A percentile compares a stretch with the other conserved stretches of the same genome.
These are phyloP conservation scores for Drosophila percnosoma DNA, from an alignment of 2,888 invertebrate genomes.

Conservation along the genomic window DNA sequence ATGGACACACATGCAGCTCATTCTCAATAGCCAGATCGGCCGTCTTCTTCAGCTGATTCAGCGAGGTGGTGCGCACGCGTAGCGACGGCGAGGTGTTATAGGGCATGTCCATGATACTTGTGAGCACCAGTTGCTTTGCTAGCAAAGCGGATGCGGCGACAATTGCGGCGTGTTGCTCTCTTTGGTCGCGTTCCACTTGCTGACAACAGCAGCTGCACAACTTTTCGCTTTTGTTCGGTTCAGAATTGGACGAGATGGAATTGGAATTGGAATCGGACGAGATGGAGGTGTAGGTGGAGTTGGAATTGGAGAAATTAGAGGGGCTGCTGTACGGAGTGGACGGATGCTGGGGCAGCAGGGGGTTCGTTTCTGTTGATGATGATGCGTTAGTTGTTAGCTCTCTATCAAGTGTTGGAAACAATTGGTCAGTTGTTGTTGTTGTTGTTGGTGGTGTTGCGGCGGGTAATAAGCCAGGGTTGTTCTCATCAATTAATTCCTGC, in stretches of 20 bases:
- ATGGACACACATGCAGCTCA: constrained; percentile 87
- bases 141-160: constrained; percentile 46
- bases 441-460: not conserved
- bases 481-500: constrained; percentile 15
- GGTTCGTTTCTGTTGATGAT: not conserved
- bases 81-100: constrained; percentile 84
- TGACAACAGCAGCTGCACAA: constrained; percentile 34
- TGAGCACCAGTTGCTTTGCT: constrained; percentile 75
- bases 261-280: not conserved
- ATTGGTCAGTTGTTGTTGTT: constrained; percentile 11
- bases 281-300: constrained; percentile 4
- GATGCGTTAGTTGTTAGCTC: constrained; percentile 10
- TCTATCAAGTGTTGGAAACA: constrained; percentile 19
- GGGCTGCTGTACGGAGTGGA: not conserved
- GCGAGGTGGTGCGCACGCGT: constrained; percentile 84
- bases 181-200: constrained; percentile 13
- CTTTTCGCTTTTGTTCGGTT: constrained; percentile 18
- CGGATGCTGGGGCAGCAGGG: not conserved
- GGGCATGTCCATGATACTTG: constrained; percentile 84
- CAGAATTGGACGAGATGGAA: constrained; percentile 1
- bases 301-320: constrained; percentile 18
- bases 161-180: constrained; percentile 37
- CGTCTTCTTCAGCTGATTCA: constrained; percentile 83
- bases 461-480: constrained; percentile 17
- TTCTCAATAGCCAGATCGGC: constrained; percentile 86